Conservation (phyloP, 1,140 invertebrate genomes). For the Drosophila kohkoa region DNA sequence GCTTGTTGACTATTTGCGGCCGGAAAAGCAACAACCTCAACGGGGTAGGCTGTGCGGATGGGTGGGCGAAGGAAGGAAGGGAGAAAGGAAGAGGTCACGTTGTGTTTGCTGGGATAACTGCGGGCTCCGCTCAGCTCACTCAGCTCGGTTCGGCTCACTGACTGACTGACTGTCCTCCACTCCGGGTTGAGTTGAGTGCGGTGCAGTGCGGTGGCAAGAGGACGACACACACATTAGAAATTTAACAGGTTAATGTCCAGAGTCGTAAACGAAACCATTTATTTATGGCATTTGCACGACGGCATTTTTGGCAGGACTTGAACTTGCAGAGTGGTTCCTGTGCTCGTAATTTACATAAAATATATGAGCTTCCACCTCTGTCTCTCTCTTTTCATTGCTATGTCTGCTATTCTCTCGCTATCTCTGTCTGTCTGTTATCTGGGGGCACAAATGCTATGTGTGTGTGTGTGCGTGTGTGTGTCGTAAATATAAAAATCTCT, state of each 20-base stretch:
- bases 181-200: not conserved
- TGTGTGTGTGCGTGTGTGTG: conserved; percentile 54
- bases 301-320: conserved; percentile 53
- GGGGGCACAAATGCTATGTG: not conserved
- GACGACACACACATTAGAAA: conserved; percentile 77
- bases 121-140: conserved; percentile 27
- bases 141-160: conserved; percentile 16
- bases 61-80: not conserved
- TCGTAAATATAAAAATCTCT: conserved; percentile 72
- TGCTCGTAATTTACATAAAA: conserved; percentile 75
- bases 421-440: not conserved
- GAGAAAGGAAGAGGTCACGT: conserved; percentile 18
- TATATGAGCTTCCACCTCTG: conserved; percentile 40
- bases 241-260: conserved; percentile 84
- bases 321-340: conserved; percentile 26
- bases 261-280: conserved; percentile 84
- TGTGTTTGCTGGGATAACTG: conserved; percentile 48
- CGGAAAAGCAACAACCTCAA: conserved; percentile 61
- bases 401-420: not conserved
- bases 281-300: conserved; percentile 71
- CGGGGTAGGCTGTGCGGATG: not conserved
- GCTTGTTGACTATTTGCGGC: conserved; percentile 60
- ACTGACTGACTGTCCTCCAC: conserved; percentile 6
- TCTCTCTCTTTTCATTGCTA: not conserved
- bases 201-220: too few relatives aligned